Conservation (phyloP, 2,113 vertebrate species). For the Lepisosteus oculatus region DNA sequence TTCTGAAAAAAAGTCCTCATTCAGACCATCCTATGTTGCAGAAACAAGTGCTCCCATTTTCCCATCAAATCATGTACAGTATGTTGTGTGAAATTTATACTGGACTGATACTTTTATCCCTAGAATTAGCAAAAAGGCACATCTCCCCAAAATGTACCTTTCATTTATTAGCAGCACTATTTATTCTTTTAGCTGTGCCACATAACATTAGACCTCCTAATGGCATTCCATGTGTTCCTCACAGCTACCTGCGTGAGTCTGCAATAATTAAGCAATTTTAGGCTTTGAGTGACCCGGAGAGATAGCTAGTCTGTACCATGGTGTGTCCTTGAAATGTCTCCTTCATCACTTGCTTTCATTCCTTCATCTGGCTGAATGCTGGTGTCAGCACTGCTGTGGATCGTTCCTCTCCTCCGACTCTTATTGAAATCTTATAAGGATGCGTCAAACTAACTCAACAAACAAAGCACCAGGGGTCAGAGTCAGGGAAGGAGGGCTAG, state of each 20-base stretch:
- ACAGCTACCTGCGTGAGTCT: slow-evolving; percentile 42
- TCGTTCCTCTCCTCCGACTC: slow-evolving; percentile 32
- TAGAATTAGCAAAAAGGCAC: slow-evolving; percentile 20
- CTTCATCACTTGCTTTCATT: slow-evolving; percentile 53
- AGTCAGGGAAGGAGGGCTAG: slow-evolving; percentile 25
- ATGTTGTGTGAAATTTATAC: slow-evolving; percentile 2
- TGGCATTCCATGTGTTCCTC: slow-evolving; percentile 47
- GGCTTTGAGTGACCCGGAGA: slow-evolving; percentile 41
- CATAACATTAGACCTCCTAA: slow-evolving; percentile 44
- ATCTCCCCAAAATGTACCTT: slow-evolving; percentile 1
- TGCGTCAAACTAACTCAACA: slow-evolving; percentile 26
- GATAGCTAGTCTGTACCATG: slow-evolving; percentile 36
- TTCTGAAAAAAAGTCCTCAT: no score
- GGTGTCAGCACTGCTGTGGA: slow-evolving; percentile 55
- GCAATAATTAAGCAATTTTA: slow-evolving; percentile 60
- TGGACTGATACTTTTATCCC: slow-evolving; percentile 2
- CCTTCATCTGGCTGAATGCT: slow-evolving; percentile 60
- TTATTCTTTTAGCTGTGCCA: slow-evolving; percentile 30
- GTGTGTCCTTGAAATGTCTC: slow-evolving; percentile 70
- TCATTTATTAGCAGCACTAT: slow-evolving; percentile 22
- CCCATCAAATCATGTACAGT: slow-evolving; percentile 2
- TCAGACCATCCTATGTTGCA: no score
- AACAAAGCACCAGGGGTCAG: slow-evolving; percentile 41
- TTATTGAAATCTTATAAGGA: slow-evolving; percentile 37
- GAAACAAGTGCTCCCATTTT: no score